phyloP scores from a whole-genome alignment of 2,888 invertebrate species.

The Ochropleura plecta region DNA sequence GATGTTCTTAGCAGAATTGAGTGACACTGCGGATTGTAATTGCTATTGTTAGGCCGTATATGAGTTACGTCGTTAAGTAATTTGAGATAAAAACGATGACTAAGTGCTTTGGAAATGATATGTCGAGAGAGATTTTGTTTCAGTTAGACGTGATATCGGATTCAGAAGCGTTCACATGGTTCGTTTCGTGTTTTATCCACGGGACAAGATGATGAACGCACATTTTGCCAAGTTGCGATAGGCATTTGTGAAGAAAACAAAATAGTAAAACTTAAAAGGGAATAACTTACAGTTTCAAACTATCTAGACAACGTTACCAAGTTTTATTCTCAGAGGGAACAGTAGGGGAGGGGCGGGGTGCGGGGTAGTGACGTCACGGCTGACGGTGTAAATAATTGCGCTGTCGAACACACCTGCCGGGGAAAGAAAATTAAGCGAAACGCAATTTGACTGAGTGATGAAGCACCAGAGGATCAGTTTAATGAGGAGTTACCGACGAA shows the following conservation, averaged over 20 bases:
- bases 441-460: slow-evolving; percentile 91
- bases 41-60: slow-evolving; percentile 61
- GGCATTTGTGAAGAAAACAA: slow-evolving; percentile 71
- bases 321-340: slow-evolving; percentile 80
- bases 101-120: slow-evolving; percentile 37
- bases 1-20: slow-evolving; percentile 72
- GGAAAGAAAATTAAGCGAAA: slow-evolving; percentile 90
- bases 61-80: slow-evolving; percentile 37
- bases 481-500: slow-evolving; percentile 88
- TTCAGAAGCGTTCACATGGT: background rate
- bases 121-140: slow-evolving; percentile 20
- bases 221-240: slow-evolving; percentile 71
- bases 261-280: slow-evolving; percentile 76
- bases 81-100: slow-evolving; percentile 37
- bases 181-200: background rate
- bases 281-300: slow-evolving; percentile 81
- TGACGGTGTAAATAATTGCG: slow-evolving; percentile 90
- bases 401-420: slow-evolving; percentile 91
- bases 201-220: slow-evolving; percentile 62
- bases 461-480: slow-evolving; percentile 89
- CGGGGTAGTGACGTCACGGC: slow-evolving; percentile 83
- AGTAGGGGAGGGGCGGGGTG: slow-evolving; percentile 67
- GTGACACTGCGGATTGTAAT: slow-evolving; percentile 75
- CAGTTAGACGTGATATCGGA: background rate
- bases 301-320: slow-evolving; percentile 83